These are phyloP conservation scores for Pelmatolapia mariae DNA, from an alignment of 2,113 vertebrate species.

Conservation along the genomic window DNA sequence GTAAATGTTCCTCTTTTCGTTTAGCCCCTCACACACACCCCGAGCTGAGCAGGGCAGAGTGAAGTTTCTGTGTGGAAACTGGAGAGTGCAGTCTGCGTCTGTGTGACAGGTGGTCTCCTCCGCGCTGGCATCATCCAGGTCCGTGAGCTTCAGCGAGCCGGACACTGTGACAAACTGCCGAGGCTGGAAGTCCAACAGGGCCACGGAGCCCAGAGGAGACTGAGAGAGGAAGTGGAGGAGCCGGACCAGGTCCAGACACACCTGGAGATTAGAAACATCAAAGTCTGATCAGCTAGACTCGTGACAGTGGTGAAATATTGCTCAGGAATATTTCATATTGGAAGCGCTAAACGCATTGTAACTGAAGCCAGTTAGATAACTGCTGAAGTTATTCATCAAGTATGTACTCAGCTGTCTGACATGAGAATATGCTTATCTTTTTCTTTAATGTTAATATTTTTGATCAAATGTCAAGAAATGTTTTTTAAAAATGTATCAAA, in stretches of 20 bases:
- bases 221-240: constrained; percentile 85
- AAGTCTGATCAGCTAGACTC: background rate
- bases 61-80: constrained; percentile 83
- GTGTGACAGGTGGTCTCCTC: constrained; percentile 70
- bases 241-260: constrained; percentile 83
- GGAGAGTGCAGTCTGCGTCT: constrained; percentile 76
- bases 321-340: background rate
- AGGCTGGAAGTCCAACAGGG: constrained; percentile 89
- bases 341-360: background rate
- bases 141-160: constrained; percentile 85
- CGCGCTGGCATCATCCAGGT: constrained; percentile 83
- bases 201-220: constrained; percentile 85
- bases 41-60: constrained; percentile 65
- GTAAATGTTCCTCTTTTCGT: constrained; percentile 88
- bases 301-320: background rate
- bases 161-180: constrained; percentile 87
- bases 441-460: background rate
- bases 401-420: background rate
- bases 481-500: background rate
- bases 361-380: background rate
- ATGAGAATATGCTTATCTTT: background rate
- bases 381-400: background rate
- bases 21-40: constrained; percentile 77
- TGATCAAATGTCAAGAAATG: background rate
- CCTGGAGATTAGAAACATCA: constrained; percentile 59